Evolutionary conservation across 2,113 vertebrate genomes (phyloP), one percentile per base, ranked within the genome.

Genomic region (Rutilus rutilus): DNA sequence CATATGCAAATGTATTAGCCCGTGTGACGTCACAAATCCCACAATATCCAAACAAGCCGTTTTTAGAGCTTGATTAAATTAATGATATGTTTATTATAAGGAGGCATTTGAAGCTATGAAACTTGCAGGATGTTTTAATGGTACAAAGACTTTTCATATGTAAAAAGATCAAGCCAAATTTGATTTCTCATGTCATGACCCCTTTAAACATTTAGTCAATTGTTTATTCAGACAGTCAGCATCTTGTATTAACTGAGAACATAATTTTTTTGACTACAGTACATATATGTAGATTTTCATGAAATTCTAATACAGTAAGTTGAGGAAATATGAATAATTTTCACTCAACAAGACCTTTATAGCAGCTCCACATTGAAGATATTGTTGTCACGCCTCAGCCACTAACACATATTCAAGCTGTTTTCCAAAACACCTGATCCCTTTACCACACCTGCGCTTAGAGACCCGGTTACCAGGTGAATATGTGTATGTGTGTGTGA

Each of bases 351-450:
- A 47, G 42, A 75, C 71, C 42, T 79, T 79, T 60, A 62, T 60
- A 60, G 71, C 52, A 11, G 6, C 36, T 79, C 27, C 30, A 25
- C 71, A 74, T 33, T 42, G 36, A 59, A 42, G 33, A 60, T 79
- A 60, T n/a, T 25, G 11, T 45, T 62, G 39, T 79, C 57, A 62
- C 57, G 62, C 57, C 77, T 79, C 23, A 79, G 59, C 33, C 33
- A 17, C 54, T 25, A 79, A 79, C 77, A 79, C 77, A 79, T 25
- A 84, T 62, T 65, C 27, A 45, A 84, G 82, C 69, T 27, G 54
- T 76, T 84, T 47, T 60, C 54, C 52, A 84, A 84, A 62, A 84
- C 69, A 74, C 82, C 82, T 75, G 67, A 60, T 75, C 52, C 36
- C 54, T 60, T 60, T 36, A 42, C 67, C 10, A 62, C 67, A 84